These are phyloP conservation scores for Odontophorus gujanensis DNA, from an alignment of 2,113 vertebrate species.

Conservation along the genomic window DNA sequence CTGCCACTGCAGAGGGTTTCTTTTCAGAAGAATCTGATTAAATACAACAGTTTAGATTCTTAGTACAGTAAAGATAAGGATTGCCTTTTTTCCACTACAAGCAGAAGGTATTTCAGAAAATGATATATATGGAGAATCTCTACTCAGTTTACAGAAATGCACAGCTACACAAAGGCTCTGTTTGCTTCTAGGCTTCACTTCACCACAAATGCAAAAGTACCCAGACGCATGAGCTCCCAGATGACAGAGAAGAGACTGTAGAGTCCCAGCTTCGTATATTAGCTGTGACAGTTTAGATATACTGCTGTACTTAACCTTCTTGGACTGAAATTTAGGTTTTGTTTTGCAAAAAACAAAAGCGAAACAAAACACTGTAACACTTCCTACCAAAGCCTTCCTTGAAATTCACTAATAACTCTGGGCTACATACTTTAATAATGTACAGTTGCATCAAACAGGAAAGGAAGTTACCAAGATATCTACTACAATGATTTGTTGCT, in stretches of 20 bases:
- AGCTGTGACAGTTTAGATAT: not conserved
- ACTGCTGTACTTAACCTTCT: not conserved
- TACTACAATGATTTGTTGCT: not conserved
- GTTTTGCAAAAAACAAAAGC: no score
- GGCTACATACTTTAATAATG: not conserved
- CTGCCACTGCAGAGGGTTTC: conserved; percentile 79
- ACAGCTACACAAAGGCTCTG: not conserved
- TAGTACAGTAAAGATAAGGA: not conserved
- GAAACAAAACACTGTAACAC: not conserved
- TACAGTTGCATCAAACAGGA: not conserved
- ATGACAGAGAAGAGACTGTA: not conserved
- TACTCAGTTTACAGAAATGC: not conserved
- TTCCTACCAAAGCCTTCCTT: not conserved
- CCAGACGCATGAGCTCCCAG: not conserved
- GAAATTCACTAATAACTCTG: not conserved
- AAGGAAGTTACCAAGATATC: not conserved
- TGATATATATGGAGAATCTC: not conserved
- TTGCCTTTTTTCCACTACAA: not conserved
- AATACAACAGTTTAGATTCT: not conserved
- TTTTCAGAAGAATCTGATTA: conserved; percentile 83
- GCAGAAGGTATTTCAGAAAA: not conserved
- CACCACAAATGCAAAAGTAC: not conserved
- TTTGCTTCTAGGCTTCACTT: not conserved
- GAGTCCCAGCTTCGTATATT: not conserved
- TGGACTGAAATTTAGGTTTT: not conserved